Percentiles rank a stretch among this genome's conserved stretches.
These are phyloP conservation scores for Drosophila bunnanda DNA, from an alignment of 2,888 invertebrate genomes.

Conservation along the genomic window DNA sequence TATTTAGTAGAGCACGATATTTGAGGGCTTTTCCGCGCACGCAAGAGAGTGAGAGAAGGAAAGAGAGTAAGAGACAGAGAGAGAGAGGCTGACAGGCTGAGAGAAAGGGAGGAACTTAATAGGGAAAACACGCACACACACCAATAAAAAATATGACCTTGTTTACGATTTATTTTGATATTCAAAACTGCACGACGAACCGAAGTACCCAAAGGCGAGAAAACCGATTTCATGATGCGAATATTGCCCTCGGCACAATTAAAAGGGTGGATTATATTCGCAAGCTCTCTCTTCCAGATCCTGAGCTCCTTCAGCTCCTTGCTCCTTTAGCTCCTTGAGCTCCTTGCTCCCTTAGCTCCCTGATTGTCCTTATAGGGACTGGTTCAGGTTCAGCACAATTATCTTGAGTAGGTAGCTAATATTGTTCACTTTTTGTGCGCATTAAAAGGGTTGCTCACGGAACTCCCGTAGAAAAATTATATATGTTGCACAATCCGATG, in stretches of 20 bases:
- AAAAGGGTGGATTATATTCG: slow-evolving; percentile 37
- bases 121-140: slow-evolving; percentile 43
- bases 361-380: slow-evolving; percentile 12
- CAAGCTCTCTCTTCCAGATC: slow-evolving; percentile 7
- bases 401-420: slow-evolving; percentile 38
- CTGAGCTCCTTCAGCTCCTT: background rate
- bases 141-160: slow-evolving; percentile 68
- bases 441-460: slow-evolving; percentile 22
- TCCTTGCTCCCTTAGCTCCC: too few relatives aligned
- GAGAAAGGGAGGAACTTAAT: slow-evolving; percentile 27
- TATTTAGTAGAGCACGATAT: slow-evolving; percentile 37
- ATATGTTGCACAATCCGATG: slow-evolving; percentile 22
- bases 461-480: slow-evolving; percentile 12
- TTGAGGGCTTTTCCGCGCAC: slow-evolving; percentile 47
- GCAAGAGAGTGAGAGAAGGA: background rate
- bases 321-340: too few relatives aligned
- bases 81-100: slow-evolving; percentile 3
- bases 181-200: slow-evolving; percentile 68
- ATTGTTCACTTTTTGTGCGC: slow-evolving; percentile 3
- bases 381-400: slow-evolving; percentile 27
- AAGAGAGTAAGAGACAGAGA: background rate
- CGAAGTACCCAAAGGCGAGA: slow-evolving; percentile 42
- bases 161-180: slow-evolving; percentile 79
- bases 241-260: slow-evolving; percentile 46
- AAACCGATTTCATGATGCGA: slow-evolving; percentile 41